These are phyloP conservation scores for Drosophila nigromelanica DNA, from an alignment of 1,140 invertebrate species.

Conservation along the genomic window DNA sequence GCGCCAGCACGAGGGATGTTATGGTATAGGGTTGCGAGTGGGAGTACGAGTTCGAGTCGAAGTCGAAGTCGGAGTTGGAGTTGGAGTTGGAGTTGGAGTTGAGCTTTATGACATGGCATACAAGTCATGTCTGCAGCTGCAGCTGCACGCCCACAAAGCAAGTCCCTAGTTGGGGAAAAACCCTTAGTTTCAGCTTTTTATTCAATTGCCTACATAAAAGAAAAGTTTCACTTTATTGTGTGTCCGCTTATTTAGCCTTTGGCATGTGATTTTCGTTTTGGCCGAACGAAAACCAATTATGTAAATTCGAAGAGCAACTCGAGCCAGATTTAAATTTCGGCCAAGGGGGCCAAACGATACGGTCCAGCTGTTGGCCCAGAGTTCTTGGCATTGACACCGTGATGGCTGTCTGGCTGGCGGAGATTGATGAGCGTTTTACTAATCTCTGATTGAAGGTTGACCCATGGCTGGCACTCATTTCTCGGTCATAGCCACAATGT, in stretches of 20 bases:
- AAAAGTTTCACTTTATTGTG: conserved; percentile 62
- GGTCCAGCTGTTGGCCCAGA: conserved; percentile 52
- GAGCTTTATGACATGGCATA: conserved; percentile 56
- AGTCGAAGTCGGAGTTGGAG: too few species aligned
- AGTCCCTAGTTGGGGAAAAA: background rate
- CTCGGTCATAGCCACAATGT: conserved; percentile 40
- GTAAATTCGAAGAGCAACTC: conserved; percentile 10
- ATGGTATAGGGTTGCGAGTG: background rate
- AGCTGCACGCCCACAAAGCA: background rate
- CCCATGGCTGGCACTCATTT: conserved; percentile 21
- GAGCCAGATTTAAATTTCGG: conserved; percentile 8
- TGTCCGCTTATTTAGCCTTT: too few species aligned
- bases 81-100: background rate
- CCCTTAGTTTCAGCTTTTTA: conserved; percentile 40
- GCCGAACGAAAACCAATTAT: conserved; percentile 24
- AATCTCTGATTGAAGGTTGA: conserved; percentile 38
- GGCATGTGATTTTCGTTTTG: conserved; percentile 18
- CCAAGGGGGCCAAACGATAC: conserved; percentile 43
- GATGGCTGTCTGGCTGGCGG: conserved; percentile 21
- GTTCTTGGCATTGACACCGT: conserved; percentile 67
- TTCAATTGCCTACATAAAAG: conserved; percentile 60
- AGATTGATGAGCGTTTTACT: conserved; percentile 63
- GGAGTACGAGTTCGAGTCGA: background rate
- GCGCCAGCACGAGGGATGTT: conserved; percentile 13
- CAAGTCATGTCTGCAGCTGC: conserved; percentile 35